Base-by-base conservation (phyloP, 2,113 vertebrate genomes). In the Limanda limanda region DNA sequence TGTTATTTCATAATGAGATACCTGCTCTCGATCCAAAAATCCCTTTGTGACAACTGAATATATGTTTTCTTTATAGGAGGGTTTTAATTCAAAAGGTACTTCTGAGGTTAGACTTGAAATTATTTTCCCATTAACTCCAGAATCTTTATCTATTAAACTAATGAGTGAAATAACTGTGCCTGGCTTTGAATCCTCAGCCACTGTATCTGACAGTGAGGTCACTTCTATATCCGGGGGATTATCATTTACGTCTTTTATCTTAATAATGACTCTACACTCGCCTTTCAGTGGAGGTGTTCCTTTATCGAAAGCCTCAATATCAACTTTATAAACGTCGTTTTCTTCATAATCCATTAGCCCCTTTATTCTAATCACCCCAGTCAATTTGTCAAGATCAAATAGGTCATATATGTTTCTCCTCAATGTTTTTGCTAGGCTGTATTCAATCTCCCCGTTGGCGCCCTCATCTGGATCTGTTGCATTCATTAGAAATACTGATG, bases 1-100 rank as follows among this genome's bases (percentile, higher is more conserved):
- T 65, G 25, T 91, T 71, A 90, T 89, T 35, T 95, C 91, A 83
- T 96, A 96, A 65, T 88, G 76, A 18, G 87, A 80, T 18, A 91
- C 45, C 2, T 21, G 1, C 25, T 94, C 93, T 37, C 93, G 58
- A 52, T 94, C 92, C 21, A 96, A 37, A 3, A 8, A 15, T 0
- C 5, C 52, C 6, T 90, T 94, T 0, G 91, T 94, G 0, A 93
- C 82, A 24, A 95, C 17, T 0, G 94, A 92, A 60, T 91, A 95
- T 20, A 87, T 91, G 37, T 91, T 92, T 0, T 93, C 90, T 5
- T 93, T 90, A 54, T 86, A 84, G 0, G 94, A 93, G 0, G 87
- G 78, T 14, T 91, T 90, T 24, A 95, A 55, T 23, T 93, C 84
- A 82, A 95, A 93, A 2, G 92, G 93, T 0, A 88, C 25, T 0